Evolutionary conservation across 2,113 vertebrate species (phyloP).

Genomic region (Gambusia affinis): DNA sequence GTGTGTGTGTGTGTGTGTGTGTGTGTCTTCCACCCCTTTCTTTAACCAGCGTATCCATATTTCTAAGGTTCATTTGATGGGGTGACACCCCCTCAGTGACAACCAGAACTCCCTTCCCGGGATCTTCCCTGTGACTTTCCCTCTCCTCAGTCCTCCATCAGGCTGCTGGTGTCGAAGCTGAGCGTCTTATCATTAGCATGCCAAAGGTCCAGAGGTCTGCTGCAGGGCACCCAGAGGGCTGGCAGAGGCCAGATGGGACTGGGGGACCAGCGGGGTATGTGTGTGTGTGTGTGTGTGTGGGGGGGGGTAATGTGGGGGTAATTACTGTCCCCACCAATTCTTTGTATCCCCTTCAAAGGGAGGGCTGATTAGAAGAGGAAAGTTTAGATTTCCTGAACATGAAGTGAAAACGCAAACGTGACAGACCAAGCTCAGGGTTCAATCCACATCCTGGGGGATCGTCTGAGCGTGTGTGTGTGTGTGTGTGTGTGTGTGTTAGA

Average conservation of each 20-base stretch:
- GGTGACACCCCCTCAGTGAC: not conserved
- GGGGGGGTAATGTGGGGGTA: slow-evolving; percentile 30
- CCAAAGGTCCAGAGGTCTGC: slow-evolving; percentile 72
- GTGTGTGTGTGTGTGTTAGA: slow-evolving; percentile 21
- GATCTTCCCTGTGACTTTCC: not conserved
- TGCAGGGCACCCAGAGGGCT: slow-evolving; percentile 51
- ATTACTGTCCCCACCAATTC: slow-evolving; percentile 77
- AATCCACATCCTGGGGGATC: slow-evolving; percentile 78
- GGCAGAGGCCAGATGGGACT: slow-evolving; percentile 20
- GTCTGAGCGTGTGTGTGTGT: slow-evolving; percentile 44
- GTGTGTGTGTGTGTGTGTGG: not conserved
- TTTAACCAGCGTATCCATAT: not conserved
- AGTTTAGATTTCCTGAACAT: slow-evolving; percentile 87
- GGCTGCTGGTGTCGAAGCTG: slow-evolving; percentile 52
- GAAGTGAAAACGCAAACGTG: slow-evolving; percentile 82
- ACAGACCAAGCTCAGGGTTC: slow-evolving; percentile 76
- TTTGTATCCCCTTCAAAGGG: slow-evolving; percentile 80
- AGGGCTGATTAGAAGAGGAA: slow-evolving; percentile 80
- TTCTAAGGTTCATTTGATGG: not conserved
- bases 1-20: no score
- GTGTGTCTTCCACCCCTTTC: not conserved
- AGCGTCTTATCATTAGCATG: slow-evolving; percentile 75
- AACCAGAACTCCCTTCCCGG: not conserved
- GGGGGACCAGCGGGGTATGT: not conserved
- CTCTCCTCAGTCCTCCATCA: slow-evolving; percentile 9